phyloP scores from a whole-genome alignment of 2,797 vertebrate genomes.

The Sparidentex hasta region DNA sequence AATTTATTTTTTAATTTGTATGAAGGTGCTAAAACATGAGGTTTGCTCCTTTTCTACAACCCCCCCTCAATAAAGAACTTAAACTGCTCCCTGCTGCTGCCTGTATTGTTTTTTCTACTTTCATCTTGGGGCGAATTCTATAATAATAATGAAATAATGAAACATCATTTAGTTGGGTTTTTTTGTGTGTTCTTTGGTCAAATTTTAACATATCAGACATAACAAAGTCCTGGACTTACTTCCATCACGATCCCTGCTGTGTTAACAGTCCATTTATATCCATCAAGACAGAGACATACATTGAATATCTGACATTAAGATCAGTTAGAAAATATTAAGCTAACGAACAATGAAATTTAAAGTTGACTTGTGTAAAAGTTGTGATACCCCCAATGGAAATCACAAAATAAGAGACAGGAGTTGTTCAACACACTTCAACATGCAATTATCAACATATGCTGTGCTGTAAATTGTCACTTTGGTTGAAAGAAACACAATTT shows the following conservation, averaged over 20 bases:
- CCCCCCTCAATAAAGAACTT: slow-evolving; percentile 79
- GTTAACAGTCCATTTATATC: not conserved
- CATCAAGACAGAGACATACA: not conserved
- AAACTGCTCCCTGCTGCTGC: slow-evolving; percentile 45
- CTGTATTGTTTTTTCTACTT: not conserved
- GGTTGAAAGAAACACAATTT: not conserved
- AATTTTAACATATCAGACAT: too few relatives aligned
- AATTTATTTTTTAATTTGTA: slow-evolving; percentile 73
- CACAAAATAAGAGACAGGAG: not conserved
- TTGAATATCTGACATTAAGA: not conserved
- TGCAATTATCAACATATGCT: not conserved
- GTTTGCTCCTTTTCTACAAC: slow-evolving; percentile 81
- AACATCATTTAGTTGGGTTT: not conserved
- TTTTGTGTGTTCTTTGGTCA: not conserved
- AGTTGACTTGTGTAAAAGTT: not conserved
- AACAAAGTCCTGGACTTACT: not conserved
- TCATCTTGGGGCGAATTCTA: not conserved
- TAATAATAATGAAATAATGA: too few relatives aligned
- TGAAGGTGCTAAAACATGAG: slow-evolving; percentile 75
- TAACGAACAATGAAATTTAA: not conserved
- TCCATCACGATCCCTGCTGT: not conserved
- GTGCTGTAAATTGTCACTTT: too few relatives aligned
- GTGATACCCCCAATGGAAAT: too few relatives aligned
- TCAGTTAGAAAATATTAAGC: not conserved
- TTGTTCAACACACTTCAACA: too few relatives aligned